phyloP scores from a whole-genome alignment of 1,140 invertebrate species.

The Caerostris extrusa region DNA sequence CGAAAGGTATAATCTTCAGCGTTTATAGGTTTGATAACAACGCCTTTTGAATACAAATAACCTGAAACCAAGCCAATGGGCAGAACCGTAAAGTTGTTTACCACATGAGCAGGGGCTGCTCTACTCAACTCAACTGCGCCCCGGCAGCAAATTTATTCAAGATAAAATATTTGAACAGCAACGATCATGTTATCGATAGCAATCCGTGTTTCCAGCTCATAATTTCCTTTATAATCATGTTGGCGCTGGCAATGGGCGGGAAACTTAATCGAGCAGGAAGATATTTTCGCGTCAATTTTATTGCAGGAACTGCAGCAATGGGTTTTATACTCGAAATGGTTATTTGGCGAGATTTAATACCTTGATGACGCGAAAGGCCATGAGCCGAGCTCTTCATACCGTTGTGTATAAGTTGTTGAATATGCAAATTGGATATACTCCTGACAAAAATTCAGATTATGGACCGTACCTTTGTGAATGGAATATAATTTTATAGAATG shows the following conservation, averaged over 20 bases:
- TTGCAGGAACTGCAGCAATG: not conserved
- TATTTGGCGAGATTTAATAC: not conserved
- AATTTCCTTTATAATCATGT: constrained; percentile 42
- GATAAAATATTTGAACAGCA: constrained; percentile 15
- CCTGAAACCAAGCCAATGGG: not conserved
- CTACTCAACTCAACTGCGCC: not conserved
- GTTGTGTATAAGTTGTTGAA: not conserved
- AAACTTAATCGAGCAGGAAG: constrained; percentile 33
- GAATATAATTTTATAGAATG: no score
- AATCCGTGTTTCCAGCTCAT: constrained; percentile 25
- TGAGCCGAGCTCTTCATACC: not conserved
- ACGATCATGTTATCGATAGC: constrained; percentile 29
- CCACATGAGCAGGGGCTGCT: not conserved
- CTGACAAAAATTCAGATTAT: not conserved
- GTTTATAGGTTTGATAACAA: constrained; percentile 65
- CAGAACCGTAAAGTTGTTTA: constrained; percentile 20
- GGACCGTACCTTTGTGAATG: no score
- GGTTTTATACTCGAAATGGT: not conserved
- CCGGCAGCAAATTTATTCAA: constrained; percentile 29
- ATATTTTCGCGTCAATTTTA: constrained; percentile 37
- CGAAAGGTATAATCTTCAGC: constrained; percentile 27
- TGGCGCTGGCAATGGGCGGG: not conserved
- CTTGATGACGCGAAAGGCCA: not conserved
- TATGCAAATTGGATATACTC: not conserved
- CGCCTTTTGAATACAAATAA: constrained; percentile 53